phyloP scores from a whole-genome alignment of 2,797 vertebrate species.

The Anas capensis region DNA sequence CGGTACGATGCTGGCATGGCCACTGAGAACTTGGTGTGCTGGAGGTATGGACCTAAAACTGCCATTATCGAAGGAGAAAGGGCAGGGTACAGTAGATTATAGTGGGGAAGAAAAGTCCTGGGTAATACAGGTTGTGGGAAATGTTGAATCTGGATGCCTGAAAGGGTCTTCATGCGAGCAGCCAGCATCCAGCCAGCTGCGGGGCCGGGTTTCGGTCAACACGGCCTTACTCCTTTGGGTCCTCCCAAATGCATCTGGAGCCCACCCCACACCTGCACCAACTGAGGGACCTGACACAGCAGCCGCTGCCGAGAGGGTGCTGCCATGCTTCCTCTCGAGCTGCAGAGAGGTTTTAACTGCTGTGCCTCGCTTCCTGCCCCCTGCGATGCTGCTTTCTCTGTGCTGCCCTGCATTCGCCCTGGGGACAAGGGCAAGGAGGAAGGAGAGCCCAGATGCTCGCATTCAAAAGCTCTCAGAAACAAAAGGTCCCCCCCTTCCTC shows the following conservation, averaged over 20 bases:
- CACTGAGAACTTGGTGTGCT: not conserved
- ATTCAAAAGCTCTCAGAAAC: not conserved
- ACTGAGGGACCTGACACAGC: not conserved
- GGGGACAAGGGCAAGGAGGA: not conserved
- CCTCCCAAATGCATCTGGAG: not conserved
- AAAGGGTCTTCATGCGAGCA: not conserved
- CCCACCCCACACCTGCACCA: not conserved
- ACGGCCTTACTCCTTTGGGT: not conserved
- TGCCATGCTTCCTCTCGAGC: fast-evolving
- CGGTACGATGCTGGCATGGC: not conserved
- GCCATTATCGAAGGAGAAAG: not conserved
- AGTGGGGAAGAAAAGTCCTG: fast-evolving
- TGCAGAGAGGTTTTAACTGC: not conserved
- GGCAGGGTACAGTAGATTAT: not conserved
- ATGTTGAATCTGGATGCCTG: not conserved
- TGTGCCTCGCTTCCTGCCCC: not conserved
- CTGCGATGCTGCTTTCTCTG: not conserved
- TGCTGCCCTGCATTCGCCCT: not conserved
- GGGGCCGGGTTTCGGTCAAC: not conserved
- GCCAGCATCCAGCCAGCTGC: fast-evolving
- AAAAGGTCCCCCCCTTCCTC: not conserved
- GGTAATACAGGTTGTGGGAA: not conserved
- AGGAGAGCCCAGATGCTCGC: not conserved
- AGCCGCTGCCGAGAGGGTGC: fast-evolving
- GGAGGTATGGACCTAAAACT: not conserved